Evolutionary conservation across 2,113 vertebrate species (phyloP), one percentile per base, ranked within the genome.

Genomic region (Oreotragus oreotragus): DNA sequence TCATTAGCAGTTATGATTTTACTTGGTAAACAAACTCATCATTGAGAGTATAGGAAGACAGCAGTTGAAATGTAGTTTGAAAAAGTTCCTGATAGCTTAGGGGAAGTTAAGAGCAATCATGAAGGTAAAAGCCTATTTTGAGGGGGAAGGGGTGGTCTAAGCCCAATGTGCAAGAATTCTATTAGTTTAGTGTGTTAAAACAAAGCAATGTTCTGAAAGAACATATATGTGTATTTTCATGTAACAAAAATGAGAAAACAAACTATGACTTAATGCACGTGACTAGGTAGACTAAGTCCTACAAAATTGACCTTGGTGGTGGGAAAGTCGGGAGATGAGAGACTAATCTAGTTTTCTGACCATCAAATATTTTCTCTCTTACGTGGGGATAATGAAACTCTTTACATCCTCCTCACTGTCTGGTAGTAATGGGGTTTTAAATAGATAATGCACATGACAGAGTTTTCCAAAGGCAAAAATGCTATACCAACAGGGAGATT

Each of bases 391-490:
- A 76, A 30, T 47, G 73, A 64, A 13, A 27, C 43, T 49, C 47
- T 87, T 30, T 51, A 23, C 36, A 39, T 27, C 19, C 21, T 45
- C 33, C 62, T 84, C 1, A 79, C 6, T 9, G 62, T 15, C 83
- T 21, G 49, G 33, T 28, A 64, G 21, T 17, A 45, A 39, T 55
- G n/a, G 39, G 25, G 28, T 47, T 85, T 8, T 45, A 89, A 86
- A 39, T 36, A 28, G 80, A 17, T n/a, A 77, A 64, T 28, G 10
- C 9, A 30, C 17, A 36, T 19, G 23, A 27, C 1, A 21, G 33
- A 62, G 33, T 47, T 91, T 87, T 21, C 85, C 70, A 51, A 92
- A 85, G 77, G 70, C 86, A 45, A 84, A 39, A 43, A 53, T 30
- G 14, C 6, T n/a, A 15, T 3, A 39, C 12, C n/a, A 47, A 39